phyloP scores from a whole-genome alignment of 2,113 vertebrate genomes.

The Tauraco erythrolophus region DNA sequence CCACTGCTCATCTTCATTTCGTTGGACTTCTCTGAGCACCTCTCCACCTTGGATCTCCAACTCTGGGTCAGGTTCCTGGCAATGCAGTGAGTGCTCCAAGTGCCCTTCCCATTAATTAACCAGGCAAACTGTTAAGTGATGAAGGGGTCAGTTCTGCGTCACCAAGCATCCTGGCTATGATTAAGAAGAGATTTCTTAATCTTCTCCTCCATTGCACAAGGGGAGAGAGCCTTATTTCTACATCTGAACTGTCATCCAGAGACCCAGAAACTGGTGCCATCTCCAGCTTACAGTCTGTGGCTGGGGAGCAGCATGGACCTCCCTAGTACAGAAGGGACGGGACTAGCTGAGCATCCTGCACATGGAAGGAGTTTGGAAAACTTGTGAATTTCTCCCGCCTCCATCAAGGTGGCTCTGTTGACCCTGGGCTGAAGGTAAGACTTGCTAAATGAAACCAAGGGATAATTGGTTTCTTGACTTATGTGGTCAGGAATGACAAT shows the following conservation, averaged over 20 bases:
- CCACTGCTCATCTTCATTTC: accelerated
- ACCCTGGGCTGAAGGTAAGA: neutral
- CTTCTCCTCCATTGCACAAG: accelerated
- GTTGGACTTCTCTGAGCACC: neutral
- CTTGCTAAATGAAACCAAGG: neutral
- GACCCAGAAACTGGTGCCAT: neutral
- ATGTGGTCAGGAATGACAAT: neutral
- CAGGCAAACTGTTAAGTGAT: accelerated
- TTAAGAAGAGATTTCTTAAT: neutral
- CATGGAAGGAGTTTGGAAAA: neutral
- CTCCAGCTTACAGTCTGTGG: neutral
- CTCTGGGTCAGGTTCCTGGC: neutral
- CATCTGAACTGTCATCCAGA: neutral
- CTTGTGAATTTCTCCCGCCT: neutral
- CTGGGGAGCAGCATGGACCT: neutral
- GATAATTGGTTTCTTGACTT: neutral
- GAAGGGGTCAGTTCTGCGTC: neutral
- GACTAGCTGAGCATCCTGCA: neutral
- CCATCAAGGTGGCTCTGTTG: neutral
- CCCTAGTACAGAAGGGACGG: neutral
- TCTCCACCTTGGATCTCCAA: neutral
- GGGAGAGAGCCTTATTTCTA: neutral
- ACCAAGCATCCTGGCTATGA: neutral
- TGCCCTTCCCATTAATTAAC: neutral
- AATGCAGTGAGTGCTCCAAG: neutral